Conservation (phyloP, 1,140 invertebrate species). For the Brachionus sp. region DNA sequence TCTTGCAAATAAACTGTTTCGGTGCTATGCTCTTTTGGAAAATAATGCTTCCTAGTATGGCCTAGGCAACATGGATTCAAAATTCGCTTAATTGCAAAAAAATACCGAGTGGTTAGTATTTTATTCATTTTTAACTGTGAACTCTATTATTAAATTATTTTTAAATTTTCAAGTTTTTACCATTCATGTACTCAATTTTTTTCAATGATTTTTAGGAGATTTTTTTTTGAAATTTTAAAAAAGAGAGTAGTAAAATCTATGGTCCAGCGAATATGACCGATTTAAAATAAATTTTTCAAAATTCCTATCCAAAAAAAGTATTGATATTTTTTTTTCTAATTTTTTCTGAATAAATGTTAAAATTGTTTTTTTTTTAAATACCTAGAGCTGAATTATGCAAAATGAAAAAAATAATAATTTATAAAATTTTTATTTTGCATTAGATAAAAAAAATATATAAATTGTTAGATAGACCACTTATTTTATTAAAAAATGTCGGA, state of each 20-base stretch:
- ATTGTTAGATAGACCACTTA: background rate
- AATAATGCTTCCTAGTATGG: background rate
- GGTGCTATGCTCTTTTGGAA: background rate
- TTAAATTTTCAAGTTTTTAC: background rate
- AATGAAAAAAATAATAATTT: background rate
- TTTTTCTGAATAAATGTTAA: background rate
- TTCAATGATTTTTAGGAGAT: background rate
- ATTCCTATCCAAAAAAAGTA: background rate
- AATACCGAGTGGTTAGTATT: background rate
- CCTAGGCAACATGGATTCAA: background rate
- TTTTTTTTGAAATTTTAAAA: too few relatives aligned
- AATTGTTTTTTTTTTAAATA: background rate
- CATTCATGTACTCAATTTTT: background rate
- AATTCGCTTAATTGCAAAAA: background rate
- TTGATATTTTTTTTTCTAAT: background rate
- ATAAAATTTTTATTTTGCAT: background rate
- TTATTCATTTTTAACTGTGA: background rate
- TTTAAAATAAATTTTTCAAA: background rate
- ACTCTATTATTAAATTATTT: background rate
- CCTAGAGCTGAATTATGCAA: background rate
- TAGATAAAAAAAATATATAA: background rate
- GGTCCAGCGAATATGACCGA: too few relatives aligned
- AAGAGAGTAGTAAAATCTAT: too few relatives aligned
- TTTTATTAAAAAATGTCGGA: background rate
- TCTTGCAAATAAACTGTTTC: conserved; percentile 21